Percentiles rank a stretch among this genome's conserved stretches.
These are phyloP conservation scores for Samia ricini DNA, from an alignment of 1,140 invertebrate species.

Conservation along the genomic window DNA sequence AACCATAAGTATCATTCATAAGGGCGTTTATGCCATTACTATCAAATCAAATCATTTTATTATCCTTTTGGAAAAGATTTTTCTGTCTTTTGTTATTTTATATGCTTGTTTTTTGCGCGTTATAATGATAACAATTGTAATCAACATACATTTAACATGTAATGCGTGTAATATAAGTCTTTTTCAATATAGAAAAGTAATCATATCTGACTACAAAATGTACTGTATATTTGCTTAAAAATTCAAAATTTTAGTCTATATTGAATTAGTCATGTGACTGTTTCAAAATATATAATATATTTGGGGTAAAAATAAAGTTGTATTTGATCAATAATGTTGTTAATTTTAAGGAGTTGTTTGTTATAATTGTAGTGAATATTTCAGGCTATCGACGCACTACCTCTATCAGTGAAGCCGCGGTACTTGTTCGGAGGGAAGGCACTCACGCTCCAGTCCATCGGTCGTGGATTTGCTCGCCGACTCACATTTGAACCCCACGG, in stretches of 20 bases:
- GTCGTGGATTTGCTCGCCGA: constrained; percentile 85
- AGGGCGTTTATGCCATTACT: constrained; percentile 58
- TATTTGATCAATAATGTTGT: not conserved
- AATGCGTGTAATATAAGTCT: constrained; percentile 8
- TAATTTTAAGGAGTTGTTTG: not conserved
- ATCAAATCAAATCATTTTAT: constrained; percentile 40
- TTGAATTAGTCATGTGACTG: not conserved
- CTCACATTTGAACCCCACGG: constrained; percentile 84
- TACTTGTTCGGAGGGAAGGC: constrained; percentile 82
- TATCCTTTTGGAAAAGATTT: constrained; percentile 25
- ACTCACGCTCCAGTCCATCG: constrained; percentile 82
- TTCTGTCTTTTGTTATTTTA: constrained; percentile 27
- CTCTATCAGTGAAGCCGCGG: constrained; percentile 64
- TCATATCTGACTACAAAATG: constrained; percentile 26
- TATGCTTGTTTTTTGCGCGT: constrained; percentile 50
- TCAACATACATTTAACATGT: not conserved
- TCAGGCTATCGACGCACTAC: constrained; percentile 66
- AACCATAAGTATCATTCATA: constrained; percentile 77
- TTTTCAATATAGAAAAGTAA: constrained; percentile 28
- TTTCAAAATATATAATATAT: not conserved
- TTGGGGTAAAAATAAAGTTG: not conserved
- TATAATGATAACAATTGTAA: not conserved
- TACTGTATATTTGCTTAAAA: not conserved
- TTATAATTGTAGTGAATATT: constrained; percentile 37
- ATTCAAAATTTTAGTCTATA: not conserved